These are phyloP conservation scores for Stegana nigrithorax DNA, from an alignment of 2,888 invertebrate species.

Conservation along the genomic window DNA sequence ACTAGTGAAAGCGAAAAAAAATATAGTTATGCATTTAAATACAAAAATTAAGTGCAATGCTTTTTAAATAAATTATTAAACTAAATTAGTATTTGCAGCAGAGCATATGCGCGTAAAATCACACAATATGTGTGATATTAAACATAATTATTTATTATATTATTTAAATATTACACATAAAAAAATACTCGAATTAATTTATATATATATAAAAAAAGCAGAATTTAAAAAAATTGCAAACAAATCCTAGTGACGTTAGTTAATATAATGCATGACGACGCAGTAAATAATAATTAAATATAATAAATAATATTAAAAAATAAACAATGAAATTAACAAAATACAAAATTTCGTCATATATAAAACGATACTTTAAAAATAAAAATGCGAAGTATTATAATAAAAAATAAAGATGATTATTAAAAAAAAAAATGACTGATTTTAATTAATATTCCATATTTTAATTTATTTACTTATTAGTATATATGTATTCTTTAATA, in stretches of 20 bases:
- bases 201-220: slow-evolving; percentile 53
- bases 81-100: background rate
- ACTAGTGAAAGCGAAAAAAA: background rate
- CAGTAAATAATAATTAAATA: slow-evolving; percentile 19
- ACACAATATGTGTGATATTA: background rate
- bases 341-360: background rate
- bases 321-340: slow-evolving; percentile 33
- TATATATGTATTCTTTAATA: too few relatives aligned
- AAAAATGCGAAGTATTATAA: background rate
- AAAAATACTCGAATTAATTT: slow-evolving; percentile 54
- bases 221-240: slow-evolving; percentile 38
- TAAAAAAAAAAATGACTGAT: background rate
- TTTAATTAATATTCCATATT: too few relatives aligned
- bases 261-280: slow-evolving; percentile 22
- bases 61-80: background rate
- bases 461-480: too few relatives aligned
- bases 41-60: background rate
- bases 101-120: background rate
- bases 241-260: slow-evolving; percentile 18
- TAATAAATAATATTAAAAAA: slow-evolving; percentile 40
- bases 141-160: slow-evolving; percentile 3
- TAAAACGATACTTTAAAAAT: background rate
- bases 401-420: background rate
- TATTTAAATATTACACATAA: slow-evolving; percentile 33
- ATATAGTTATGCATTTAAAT: background rate